Evolutionary conservation across 2,888 invertebrate genomes (phyloP).

Genomic region (Erannis defoliaria): DNA sequence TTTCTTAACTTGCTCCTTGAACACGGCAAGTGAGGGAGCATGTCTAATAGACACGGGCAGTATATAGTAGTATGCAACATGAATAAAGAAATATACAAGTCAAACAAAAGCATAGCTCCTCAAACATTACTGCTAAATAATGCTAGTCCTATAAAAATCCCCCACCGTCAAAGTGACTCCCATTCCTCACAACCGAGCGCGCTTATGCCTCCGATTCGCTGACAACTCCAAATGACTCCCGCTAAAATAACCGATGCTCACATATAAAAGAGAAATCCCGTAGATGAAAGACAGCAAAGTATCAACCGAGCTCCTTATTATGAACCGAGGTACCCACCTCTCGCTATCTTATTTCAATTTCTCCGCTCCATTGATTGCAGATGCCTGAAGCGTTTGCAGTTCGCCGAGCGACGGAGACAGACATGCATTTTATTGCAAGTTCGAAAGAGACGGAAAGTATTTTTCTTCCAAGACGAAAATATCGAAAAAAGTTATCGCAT

Average conservation of each 20-base stretch:
- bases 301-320: slow-evolving; percentile 67
- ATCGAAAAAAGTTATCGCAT: slow-evolving; percentile 84
- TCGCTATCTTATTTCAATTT: slow-evolving; percentile 85
- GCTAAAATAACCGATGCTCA: slow-evolving; percentile 58
- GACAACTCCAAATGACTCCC: slow-evolving; percentile 43
- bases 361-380: slow-evolving; percentile 85
- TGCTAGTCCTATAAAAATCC: not conserved
- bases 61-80: no score
- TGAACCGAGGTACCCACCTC: slow-evolving; percentile 69
- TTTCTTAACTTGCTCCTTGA: no score
- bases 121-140: slow-evolving; percentile 5
- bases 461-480: slow-evolving; percentile 78
- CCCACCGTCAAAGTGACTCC: slow-evolving; percentile 2
- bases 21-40: no score
- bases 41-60: no score
- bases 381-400: slow-evolving; percentile 79
- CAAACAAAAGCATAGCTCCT: not conserved
- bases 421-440: slow-evolving; percentile 49
- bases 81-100: not conserved
- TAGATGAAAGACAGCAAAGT: slow-evolving; percentile 55
- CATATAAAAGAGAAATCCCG: slow-evolving; percentile 61
- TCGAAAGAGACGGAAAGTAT: slow-evolving; percentile 65
- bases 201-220: slow-evolving; percentile 37
- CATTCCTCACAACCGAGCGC: slow-evolving; percentile 25
- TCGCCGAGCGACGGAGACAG: slow-evolving; percentile 60